Evolutionary conservation across 2,797 vertebrate genomes (phyloP).

Genomic region (Urophycis tenuis): DNA sequence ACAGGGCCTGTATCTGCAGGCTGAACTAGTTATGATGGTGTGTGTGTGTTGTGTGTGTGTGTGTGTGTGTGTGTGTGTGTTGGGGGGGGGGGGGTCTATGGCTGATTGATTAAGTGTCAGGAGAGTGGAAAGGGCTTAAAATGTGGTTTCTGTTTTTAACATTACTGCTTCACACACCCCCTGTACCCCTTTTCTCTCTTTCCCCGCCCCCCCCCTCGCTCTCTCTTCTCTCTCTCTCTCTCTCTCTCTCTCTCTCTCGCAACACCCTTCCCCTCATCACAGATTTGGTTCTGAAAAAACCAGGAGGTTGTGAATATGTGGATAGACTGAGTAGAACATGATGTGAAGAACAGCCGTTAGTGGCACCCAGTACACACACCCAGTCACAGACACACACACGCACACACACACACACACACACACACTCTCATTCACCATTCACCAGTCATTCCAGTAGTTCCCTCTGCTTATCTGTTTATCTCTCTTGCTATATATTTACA

Average conservation of each 20-base stretch:
- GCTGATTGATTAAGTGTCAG: slow-evolving; percentile 60
- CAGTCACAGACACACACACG: not conserved
- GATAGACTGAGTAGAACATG: slow-evolving; percentile 5
- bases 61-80: not conserved
- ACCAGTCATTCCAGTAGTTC: not conserved
- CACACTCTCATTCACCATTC: not conserved
- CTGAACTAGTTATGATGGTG: slow-evolving; percentile 25
- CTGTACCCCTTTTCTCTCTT: not conserved
- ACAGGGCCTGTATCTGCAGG: slow-evolving; percentile 28
- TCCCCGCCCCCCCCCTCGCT: not conserved
- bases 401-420: not conserved
- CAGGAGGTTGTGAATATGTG: not conserved
- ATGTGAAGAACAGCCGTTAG: not conserved
- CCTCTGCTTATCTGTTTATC: not conserved
- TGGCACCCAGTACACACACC: not conserved
- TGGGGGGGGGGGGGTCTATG: slow-evolving; percentile 33
- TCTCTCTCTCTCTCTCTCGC: not conserved
- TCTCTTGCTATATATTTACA: not conserved
- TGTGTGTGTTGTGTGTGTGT: not conserved
- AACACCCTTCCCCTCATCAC: not conserved
- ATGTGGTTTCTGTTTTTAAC: slow-evolving; percentile 53
- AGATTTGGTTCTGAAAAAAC: not conserved
- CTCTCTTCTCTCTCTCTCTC: not conserved
- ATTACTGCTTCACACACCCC: slow-evolving; percentile 35
- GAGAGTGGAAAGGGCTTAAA: slow-evolving; percentile 47